Evolutionary conservation across 1,140 invertebrate genomes (phyloP), one percentile per base, ranked within the genome.

Genomic region (Drosophila rhopaloa): DNA sequence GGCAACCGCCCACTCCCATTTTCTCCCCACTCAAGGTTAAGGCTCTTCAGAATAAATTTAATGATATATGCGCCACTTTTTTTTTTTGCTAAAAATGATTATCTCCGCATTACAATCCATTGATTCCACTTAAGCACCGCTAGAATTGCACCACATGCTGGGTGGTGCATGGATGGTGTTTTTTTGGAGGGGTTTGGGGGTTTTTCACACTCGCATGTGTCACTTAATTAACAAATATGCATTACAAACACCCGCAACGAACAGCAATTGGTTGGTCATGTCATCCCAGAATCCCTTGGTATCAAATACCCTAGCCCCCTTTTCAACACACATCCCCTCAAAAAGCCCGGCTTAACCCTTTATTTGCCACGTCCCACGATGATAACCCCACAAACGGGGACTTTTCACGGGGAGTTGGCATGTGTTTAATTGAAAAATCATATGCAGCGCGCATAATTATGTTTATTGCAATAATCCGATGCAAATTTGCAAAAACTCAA

Each of bases 371-470:
- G 71, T 62, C 67, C 77, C 48, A 16, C 13, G 11, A 38, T n/a
- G 53, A 24, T 40, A 40, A n/a, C 37, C 58, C 14, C 54, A 48
- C 29, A 19, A 44, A 27, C 29, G 46, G 44, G 61, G 35, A 27
- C 8, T 11, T 65, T 54, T 13, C 40, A 51, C 44, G 40, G 46
- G 29, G 79, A 55, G 60, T 43, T 88, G 81, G 82, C 82, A 86
- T 82, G 84, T 88, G 86, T 90, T 90, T 90, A 86, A 90, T 90
- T 90, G 86, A 90, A 90, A 90, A 90, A 90, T 90, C 86, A 90
- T 90, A 90, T 90, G 86, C 86, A 90, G 77, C 76, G 82, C 79
- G 82, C 82, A 90, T 90, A 90, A 90, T 90, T 90, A 90, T 90
- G 86, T 90, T 90, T 90, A 90, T 90, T 90, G 86, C 86, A 90